phyloP scores from a whole-genome alignment of 1,140 invertebrate genomes.

The Latrodectus geometricus region DNA sequence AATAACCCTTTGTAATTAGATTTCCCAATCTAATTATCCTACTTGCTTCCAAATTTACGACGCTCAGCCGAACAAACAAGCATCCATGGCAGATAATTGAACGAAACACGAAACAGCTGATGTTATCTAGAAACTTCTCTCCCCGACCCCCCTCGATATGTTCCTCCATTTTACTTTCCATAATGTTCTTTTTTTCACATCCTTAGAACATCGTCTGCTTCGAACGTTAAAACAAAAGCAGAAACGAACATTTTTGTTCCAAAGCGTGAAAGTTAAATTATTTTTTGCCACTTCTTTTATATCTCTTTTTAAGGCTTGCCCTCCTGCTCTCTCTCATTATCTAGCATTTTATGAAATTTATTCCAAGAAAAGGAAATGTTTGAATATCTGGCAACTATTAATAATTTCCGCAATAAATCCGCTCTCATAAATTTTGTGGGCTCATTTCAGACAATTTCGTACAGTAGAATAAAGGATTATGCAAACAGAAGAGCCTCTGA shows the following conservation, averaged over 20 bases:
- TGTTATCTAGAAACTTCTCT: slow-evolving; percentile 44
- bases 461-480: slow-evolving; percentile 17
- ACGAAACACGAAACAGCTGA: slow-evolving; percentile 54
- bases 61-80: slow-evolving; percentile 30
- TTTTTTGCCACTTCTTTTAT: not conserved
- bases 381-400: slow-evolving; percentile 21
- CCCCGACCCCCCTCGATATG: slow-evolving; percentile 6
- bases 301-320: slow-evolving; percentile 24
- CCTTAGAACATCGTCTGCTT: slow-evolving; percentile 18
- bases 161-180: slow-evolving; percentile 39
- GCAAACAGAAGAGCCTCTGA: slow-evolving; percentile 34
- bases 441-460: slow-evolving; percentile 31
- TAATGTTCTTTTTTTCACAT: slow-evolving; percentile 6
- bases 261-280: slow-evolving; percentile 15
- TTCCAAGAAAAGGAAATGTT: slow-evolving; percentile 5
- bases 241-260: not conserved
- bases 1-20: slow-evolving; percentile 61
- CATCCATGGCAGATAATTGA: slow-evolving; percentile 54
- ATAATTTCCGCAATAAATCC: slow-evolving; percentile 38
- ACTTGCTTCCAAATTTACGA: slow-evolving; percentile 56
- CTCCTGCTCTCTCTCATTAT: slow-evolving; percentile 40
- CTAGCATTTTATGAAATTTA: slow-evolving; percentile 37
- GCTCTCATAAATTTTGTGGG: slow-evolving; percentile 28
- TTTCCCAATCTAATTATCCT: slow-evolving; percentile 57
- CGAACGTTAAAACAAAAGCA: slow-evolving; percentile 25